These are phyloP conservation scores for Rhaphigaster nebulosa DNA, from an alignment of 2,888 invertebrate genomes.

Conservation along the genomic window DNA sequence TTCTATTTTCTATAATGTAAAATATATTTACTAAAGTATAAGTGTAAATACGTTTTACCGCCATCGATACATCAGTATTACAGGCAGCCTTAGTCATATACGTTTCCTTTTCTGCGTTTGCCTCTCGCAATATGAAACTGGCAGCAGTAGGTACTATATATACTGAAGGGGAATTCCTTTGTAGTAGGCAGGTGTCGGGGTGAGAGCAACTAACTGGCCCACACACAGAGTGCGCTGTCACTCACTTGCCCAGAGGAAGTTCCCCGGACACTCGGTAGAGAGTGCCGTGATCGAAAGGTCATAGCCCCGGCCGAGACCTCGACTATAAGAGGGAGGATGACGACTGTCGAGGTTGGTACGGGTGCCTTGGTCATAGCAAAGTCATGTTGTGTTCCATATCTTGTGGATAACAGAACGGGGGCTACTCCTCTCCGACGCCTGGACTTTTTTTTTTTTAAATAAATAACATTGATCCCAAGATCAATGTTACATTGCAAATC, in stretches of 20 bases:
- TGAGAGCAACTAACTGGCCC: slow-evolving; percentile 68
- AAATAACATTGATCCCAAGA: too few relatives aligned
- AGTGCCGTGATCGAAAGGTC: slow-evolving; percentile 69
- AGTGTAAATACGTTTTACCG: too few relatives aligned
- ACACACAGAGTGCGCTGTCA: slow-evolving; percentile 69
- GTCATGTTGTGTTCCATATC: background rate
- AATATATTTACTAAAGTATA: too few relatives aligned
- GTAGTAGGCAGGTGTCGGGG: background rate
- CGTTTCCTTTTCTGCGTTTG: background rate
- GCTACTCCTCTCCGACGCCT: slow-evolving; percentile 37
- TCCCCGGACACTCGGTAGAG: slow-evolving; percentile 72
- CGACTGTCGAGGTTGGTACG: slow-evolving; percentile 15
- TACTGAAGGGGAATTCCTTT: background rate
- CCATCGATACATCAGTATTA: too few relatives aligned
- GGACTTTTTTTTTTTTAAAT: background rate
- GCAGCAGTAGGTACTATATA: background rate
- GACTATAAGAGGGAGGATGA: too few relatives aligned
- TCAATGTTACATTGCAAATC: too few relatives aligned
- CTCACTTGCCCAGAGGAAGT: slow-evolving; percentile 71
- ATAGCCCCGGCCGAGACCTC: slow-evolving; percentile 25
- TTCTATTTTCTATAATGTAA: too few relatives aligned
- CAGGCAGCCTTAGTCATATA: too few relatives aligned
- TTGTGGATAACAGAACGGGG: slow-evolving; percentile 16
- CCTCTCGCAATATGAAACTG: background rate
- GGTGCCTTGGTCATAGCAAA: slow-evolving; percentile 55